Evolutionary conservation across 2,113 vertebrate genomes (phyloP).

Genomic region (Heptranchias perlo): DNA sequence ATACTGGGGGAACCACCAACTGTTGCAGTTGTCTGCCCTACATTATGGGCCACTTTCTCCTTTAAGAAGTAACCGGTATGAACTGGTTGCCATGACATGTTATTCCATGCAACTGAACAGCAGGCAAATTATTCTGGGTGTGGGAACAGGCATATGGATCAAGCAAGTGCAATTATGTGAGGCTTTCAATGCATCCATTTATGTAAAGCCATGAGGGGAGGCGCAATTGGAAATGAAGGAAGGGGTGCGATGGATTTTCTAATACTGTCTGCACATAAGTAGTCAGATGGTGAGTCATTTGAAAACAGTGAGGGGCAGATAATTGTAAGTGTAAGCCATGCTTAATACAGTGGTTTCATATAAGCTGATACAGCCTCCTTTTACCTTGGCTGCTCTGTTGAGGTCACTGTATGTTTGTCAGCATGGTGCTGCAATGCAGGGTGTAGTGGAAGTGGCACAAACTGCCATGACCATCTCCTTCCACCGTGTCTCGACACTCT

Average conservation of each 20-base stretch:
- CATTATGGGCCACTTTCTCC: background rate
- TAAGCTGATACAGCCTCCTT: background rate
- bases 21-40: background rate
- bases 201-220: background rate
- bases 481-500: background rate
- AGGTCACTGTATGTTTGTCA: too few relatives aligned
- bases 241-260: background rate
- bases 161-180: background rate
- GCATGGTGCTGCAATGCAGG: background rate
- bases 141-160: background rate
- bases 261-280: background rate
- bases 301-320: background rate
- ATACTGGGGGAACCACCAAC: background rate
- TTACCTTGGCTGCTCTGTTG: too few relatives aligned
- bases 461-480: background rate
- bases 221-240: background rate
- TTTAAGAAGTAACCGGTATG: background rate
- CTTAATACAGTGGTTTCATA: background rate
- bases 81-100: background rate
- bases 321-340: background rate
- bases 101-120: background rate
- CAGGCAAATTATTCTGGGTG: background rate
- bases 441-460: too few relatives aligned
- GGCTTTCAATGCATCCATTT: background rate
- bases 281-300: background rate